phyloP scores from a whole-genome alignment of 2,113 vertebrate species.

The Prionailurus bengalensis region DNA sequence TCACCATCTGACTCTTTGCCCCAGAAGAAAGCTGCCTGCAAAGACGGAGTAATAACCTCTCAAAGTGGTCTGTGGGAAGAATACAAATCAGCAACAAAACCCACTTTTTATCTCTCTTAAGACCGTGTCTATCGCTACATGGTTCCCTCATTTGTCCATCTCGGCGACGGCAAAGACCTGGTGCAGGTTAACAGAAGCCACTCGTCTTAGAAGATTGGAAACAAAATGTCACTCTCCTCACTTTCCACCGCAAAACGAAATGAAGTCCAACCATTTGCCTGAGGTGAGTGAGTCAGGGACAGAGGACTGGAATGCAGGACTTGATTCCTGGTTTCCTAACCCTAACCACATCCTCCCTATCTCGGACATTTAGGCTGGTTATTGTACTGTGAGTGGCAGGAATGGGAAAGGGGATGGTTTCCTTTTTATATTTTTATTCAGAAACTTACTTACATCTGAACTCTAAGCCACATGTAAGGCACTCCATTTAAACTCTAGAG shows the following conservation, averaged over 20 bases:
- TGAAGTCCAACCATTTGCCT: background rate
- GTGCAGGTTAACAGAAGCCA: background rate
- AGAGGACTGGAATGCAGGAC: slow-evolving; percentile 6
- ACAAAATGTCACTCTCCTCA: slow-evolving; percentile 15
- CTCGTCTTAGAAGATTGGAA: background rate
- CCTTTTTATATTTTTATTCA: slow-evolving; percentile 36
- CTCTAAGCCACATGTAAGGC: background rate
- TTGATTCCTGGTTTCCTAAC: slow-evolving; percentile 21
- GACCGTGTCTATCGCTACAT: background rate
- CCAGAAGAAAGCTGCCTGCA: background rate
- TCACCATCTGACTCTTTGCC: background rate
- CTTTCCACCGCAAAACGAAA: slow-evolving; percentile 42
- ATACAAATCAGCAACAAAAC: background rate
- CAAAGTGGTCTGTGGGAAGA: background rate
- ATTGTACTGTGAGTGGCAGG: background rate
- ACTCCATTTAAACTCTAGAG: background rate
- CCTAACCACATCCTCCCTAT: slow-evolving; percentile 11
- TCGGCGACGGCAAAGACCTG: background rate
- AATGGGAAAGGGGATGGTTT: background rate
- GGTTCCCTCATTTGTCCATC: background rate
- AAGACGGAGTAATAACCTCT: background rate
- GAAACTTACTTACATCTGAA: slow-evolving; percentile 19
- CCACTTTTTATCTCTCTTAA: background rate
- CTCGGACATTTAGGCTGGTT: background rate
- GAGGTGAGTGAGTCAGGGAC: slow-evolving; percentile 26